A percentile compares a stretch with the other conserved stretches of the same genome.
Conservation (phyloP, 2,113 vertebrate species). For the Cyphomyrus discorhynchus region DNA sequence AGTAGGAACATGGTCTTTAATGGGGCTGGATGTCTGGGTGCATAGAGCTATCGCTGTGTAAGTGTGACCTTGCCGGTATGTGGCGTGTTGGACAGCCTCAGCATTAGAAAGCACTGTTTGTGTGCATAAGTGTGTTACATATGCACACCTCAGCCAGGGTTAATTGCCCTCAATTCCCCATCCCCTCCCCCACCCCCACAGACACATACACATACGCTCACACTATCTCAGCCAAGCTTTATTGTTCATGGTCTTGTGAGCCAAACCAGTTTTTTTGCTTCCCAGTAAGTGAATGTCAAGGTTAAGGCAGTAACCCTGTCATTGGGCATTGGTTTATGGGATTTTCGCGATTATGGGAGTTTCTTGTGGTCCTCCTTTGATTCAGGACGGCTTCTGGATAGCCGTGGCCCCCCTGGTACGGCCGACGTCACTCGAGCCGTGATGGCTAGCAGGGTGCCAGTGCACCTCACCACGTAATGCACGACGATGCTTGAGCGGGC, state of each 20-base stretch:
- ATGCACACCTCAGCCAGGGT: not conserved
- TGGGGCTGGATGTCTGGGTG: not conserved
- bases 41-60: not conserved
- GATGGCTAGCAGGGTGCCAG: not conserved
- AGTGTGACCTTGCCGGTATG: not conserved
- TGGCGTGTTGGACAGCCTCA: not conserved
- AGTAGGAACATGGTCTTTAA: not conserved
- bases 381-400: slow-evolving; percentile 2
- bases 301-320: slow-evolving; percentile 74
- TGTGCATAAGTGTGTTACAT: not conserved
- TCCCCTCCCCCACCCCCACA: slow-evolving; percentile 32
- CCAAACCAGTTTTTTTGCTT: slow-evolving; percentile 55
- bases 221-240: slow-evolving; percentile 58
- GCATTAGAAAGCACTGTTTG: not conserved
- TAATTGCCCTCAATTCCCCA: not conserved
- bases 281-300: slow-evolving; percentile 68
- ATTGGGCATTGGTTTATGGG: slow-evolving; percentile 64
- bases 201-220: slow-evolving; percentile 41
- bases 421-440: no score
- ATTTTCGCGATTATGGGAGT: slow-evolving; percentile 45
- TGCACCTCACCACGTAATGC: not conserved
- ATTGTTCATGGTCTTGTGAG: slow-evolving; percentile 61
- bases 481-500: not conserved
- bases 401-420: not conserved
- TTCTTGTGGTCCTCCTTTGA: slow-evolving; percentile 37